These are phyloP conservation scores for Phymorhynchus buccinoides DNA, from an alignment of 1,140 invertebrate species.

Conservation along the genomic window DNA sequence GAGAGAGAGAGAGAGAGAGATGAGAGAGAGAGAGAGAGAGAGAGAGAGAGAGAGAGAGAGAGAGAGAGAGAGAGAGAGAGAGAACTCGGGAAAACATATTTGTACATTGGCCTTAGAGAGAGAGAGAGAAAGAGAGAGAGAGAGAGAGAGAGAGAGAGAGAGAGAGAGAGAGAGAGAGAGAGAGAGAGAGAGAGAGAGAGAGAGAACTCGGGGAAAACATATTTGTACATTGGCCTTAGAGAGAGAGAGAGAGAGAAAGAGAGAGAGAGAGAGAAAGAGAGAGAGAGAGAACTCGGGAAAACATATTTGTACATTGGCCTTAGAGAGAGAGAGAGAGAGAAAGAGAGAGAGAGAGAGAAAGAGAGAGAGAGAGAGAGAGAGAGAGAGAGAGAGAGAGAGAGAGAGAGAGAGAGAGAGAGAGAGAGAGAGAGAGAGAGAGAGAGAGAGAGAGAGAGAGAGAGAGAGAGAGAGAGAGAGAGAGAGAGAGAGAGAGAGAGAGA, in stretches of 20 bases:
- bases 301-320: neutral
- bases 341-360: neutral
- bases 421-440: neutral
- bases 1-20: neutral
- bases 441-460: constrained; percentile 18
- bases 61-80: neutral
- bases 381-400: neutral
- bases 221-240: too few relatives aligned
- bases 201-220: neutral
- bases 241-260: neutral
- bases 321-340: neutral
- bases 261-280: neutral
- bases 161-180: constrained; percentile 5
- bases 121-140: constrained; percentile 10
- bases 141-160: constrained; percentile 14
- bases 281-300: neutral
- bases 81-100: neutral
- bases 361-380: neutral
- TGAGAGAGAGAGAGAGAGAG: neutral
- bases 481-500: neutral
- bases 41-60: constrained; percentile 17
- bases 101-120: too few relatives aligned
- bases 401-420: neutral
- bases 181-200: neutral
- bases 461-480: constrained; percentile 21